Evolutionary conservation across 2,797 vertebrate genomes (phyloP), one percentile per base, ranked within the genome.

Genomic region (Antennarius maculatus): DNA sequence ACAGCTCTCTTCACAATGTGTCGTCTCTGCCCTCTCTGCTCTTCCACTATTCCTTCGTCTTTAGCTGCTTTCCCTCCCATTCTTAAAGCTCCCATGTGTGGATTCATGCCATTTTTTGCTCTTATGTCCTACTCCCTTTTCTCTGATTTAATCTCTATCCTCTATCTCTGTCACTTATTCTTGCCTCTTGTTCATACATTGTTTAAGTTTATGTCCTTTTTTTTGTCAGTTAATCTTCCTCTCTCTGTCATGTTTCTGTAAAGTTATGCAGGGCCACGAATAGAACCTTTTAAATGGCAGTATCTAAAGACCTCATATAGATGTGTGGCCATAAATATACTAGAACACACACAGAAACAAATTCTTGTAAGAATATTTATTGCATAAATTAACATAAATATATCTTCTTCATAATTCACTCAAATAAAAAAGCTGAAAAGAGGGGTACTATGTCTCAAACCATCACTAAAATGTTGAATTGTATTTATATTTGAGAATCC

Each of bases 1-100:
- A 13, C 63, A 69, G 76, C 80, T 79, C 82, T 71, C 69, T 74
- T 82, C 76, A 73, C 80, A 76, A 78, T 69, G 67, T 2, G 63
- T 70, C 73, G 83, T 74, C 65, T 49, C 71, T 76, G 71, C 66
- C 60, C 64, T 69, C 53, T 58, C 34, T 53, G 41, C 75, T 61
- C 14, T 76, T 79, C 59, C 58, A 23, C 55, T 73, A 66, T 66
- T 65, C 66, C 70, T 61, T 23, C 11, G 12, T 56, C 65, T 49
- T 67, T 18, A 27, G 0, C 14, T 34, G 45, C 60, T 18, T 16
- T 57, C 46, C 52, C 43, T 39, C 17, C 50, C 47, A 48, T 70
- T 72, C 49, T 61, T 41, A 34, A 48, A 39, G 17, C 42, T 43
- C 62, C 64, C 64, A 45, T 80, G 10, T 61, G 34, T 66, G 64